Evolutionary conservation across 2,888 invertebrate species (phyloP), one percentile per base, ranked within the genome.

Genomic region (Hofmannophila pseudospretella): DNA sequence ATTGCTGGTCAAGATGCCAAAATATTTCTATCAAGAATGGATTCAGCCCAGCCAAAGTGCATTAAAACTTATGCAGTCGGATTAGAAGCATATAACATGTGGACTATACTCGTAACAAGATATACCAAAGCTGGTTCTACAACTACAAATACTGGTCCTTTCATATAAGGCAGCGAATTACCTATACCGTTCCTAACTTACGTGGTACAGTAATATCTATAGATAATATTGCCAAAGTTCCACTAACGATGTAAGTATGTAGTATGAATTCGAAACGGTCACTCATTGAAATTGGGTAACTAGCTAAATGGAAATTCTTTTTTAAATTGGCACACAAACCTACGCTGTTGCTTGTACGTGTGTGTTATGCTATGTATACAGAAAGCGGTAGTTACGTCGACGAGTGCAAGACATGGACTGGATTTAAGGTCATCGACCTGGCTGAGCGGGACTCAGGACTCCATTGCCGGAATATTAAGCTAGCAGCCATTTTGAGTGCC

Each of bases 321-420:
- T 16, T 16, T 5, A 5, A 16, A 16, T 16, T 16, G 16, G 16
- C 16, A 16, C 16, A 16, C 16, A 16, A 16, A 5, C 3, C 3
- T 16, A 16, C 16, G n/a, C n/a, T 16, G 3, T 16, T 16, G 16
- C 16, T 3, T 16, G 5, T 16, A 16, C 16, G 3, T 16, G 3
- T 16, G 16, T 49, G 43, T 42, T 49, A 49, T 46, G 57, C 52
- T 44, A 45, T 45, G 37, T 61, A 69, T 68, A 71, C 72, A 70
- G 71, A 74, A 74, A 75, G 76, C 74, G 69, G 76, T 67, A 71
- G 76, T 81, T 82, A 80, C 79, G 82, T 79, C 7, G 75, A 66
- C 72, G 75, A 73, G 67, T 74, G 78, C 75, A 84, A 84, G 82
- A 75, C 81, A 63, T 73, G 76, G 73, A 80, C 82, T 84, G 84